These are phyloP conservation scores for Tringa solitaria DNA, from an alignment of 2,113 vertebrate species.

Conservation along the genomic window DNA sequence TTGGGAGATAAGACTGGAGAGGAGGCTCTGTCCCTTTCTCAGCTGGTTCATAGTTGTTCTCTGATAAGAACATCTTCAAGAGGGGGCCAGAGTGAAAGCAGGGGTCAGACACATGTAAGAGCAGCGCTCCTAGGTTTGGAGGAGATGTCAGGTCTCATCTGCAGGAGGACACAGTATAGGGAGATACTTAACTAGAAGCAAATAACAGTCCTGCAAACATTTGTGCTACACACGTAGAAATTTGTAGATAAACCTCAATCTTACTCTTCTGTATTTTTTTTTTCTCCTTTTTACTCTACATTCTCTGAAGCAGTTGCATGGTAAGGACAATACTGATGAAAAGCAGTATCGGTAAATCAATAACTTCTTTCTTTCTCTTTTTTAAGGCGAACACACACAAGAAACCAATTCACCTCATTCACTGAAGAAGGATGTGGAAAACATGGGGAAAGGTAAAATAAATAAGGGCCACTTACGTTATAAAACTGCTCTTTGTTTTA, in stretches of 20 bases:
- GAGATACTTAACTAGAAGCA: neutral
- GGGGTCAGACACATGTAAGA: neutral
- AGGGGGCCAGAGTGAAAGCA: neutral
- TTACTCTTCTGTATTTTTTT: neutral
- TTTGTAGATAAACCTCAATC: neutral
- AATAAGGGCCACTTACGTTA: conserved; percentile 51
- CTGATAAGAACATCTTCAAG: neutral
- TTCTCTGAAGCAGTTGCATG: neutral
- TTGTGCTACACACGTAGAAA: rapidly evolving
- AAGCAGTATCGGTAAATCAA: conserved; percentile 1
- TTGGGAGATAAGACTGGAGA: neutral
- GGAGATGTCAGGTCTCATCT: neutral
- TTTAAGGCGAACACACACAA: conserved; percentile 86
- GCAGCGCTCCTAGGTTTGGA: rapidly evolving
- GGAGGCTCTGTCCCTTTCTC: neutral
- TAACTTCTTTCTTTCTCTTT: neutral
- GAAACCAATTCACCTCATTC: conserved; percentile 84
- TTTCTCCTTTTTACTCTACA: neutral
- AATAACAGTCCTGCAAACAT: too few species aligned
- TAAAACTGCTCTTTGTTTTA: conserved; percentile 67
- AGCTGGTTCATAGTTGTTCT: neutral
- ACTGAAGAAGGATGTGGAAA: conserved; percentile 94
- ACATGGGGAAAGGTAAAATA: conserved; percentile 96
- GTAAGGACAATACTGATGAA: neutral
- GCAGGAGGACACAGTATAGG: neutral